phyloP scores from a whole-genome alignment of 2,888 invertebrate genomes.

The Ochropleura leucogaster region DNA sequence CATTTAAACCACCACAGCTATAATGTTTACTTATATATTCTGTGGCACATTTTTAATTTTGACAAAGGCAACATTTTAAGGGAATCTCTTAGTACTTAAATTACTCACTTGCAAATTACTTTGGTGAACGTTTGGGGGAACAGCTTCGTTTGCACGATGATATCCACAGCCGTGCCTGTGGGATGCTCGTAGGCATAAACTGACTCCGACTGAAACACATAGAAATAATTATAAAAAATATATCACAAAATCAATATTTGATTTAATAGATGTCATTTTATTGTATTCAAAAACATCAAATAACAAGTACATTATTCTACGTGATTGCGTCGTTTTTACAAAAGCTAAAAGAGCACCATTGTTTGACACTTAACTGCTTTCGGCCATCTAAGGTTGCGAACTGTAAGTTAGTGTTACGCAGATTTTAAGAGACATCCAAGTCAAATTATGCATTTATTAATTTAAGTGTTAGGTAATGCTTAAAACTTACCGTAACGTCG shows the following conservation, averaged over 20 bases:
- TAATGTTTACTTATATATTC: neutral
- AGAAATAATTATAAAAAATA: neutral
- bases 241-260: neutral
- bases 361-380: neutral
- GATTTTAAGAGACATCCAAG: neutral
- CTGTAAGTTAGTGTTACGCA: neutral
- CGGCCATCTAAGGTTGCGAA: neutral
- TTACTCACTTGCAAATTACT: constrained; percentile 56
- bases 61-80: neutral
- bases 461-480: neutral
- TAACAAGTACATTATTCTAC: neutral
- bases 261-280: neutral
- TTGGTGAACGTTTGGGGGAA: constrained; percentile 37
- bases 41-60: neutral
- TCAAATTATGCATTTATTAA: neutral
- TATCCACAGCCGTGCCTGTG: neutral
- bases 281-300: neutral
- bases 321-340: neutral
- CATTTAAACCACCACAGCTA: neutral
- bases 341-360: neutral
- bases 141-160: constrained; percentile 47
- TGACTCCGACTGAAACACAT: constrained; percentile 38
- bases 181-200: neutral
- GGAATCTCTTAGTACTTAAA: neutral
- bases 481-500: neutral